Conservation (phyloP, 2,888 invertebrate genomes). For the Chaetogeoica ovagalla region DNA sequence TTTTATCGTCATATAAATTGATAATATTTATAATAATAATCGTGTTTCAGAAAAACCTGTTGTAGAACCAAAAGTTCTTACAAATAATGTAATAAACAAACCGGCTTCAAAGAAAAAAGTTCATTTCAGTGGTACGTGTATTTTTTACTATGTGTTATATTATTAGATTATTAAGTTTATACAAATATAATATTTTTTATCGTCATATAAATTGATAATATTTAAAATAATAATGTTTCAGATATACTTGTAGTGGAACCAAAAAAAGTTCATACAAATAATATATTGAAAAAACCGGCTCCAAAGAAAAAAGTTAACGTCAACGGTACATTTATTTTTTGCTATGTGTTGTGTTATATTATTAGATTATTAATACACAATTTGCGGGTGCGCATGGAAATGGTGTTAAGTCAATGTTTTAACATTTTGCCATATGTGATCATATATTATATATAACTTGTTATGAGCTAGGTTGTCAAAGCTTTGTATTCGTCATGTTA, state of each 20-base stretch:
- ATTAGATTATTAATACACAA: no score
- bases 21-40: background rate
- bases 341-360: no score
- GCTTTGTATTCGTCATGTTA: no score
- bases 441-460: no score
- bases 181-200: background rate
- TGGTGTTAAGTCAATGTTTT: no score
- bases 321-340: conserved; percentile 10
- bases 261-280: background rate
- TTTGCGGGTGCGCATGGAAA: no score
- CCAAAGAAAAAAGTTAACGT: conserved; percentile 18
- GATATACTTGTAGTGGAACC: background rate
- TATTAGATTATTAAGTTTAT: conserved; percentile 12
- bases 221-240: background rate
- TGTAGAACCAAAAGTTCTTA: background rate
- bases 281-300: background rate
- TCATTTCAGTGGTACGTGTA: conserved; percentile 17
- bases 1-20: background rate
- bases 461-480: no score
- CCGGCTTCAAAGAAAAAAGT: conserved; percentile 3
- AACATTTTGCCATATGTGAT: no score
- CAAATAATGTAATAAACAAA: background rate
- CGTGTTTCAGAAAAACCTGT: background rate
- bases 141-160: background rate
- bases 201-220: background rate